Conservation (phyloP, 2,113 vertebrate genomes). For the Choloepus hoffmanni region DNA sequence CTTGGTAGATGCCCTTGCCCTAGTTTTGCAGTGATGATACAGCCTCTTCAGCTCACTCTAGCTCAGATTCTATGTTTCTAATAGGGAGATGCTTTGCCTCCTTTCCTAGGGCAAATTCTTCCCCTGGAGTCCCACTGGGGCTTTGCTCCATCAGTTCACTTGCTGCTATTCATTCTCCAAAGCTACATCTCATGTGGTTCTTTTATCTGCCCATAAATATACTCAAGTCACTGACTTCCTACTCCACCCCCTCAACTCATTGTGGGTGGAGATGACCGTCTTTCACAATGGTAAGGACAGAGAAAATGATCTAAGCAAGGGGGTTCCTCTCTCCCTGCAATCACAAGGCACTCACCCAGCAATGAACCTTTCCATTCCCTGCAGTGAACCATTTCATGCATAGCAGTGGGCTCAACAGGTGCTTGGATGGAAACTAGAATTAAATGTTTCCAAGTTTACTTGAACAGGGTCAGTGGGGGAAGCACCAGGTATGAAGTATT, state of each 20-base stretch:
- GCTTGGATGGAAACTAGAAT: no score
- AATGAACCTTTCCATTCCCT: neutral
- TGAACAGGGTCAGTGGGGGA: no score
- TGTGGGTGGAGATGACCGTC: no score
- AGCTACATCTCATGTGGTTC: neutral
- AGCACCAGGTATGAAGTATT: no score
- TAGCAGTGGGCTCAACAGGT: no score
- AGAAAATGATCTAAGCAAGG: neutral
- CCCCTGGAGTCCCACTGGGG: neutral
- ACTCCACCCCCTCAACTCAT: no score
- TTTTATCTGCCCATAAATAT: no score
- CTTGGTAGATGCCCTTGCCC: neutral
- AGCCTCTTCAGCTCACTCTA: neutral
- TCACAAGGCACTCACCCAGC: neutral
- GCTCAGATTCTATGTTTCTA: neutral
- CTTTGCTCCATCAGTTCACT: neutral
- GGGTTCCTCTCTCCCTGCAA: neutral
- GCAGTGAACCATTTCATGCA: neutral
- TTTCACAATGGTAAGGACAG: neutral
- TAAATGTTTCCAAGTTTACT: no score
- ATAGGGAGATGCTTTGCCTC: neutral
- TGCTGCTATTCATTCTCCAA: neutral
- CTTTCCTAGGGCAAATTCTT: neutral
- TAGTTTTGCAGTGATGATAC: neutral
- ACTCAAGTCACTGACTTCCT: no score